Conservation (phyloP, 1,140 invertebrate species). For the Drosophila saltans region DNA sequence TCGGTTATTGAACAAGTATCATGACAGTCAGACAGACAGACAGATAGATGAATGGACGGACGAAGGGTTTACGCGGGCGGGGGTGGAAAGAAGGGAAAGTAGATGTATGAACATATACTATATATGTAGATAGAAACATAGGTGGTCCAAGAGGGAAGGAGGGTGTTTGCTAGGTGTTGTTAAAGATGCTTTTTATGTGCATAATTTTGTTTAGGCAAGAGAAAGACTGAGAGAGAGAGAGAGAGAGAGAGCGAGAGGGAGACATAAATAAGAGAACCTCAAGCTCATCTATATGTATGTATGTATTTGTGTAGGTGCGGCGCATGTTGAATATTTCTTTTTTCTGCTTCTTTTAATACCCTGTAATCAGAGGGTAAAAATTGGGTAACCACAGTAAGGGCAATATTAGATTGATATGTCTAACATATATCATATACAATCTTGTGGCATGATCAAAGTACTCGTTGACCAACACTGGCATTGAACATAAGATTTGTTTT, state of each 20-base stretch:
- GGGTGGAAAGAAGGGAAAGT: neutral
- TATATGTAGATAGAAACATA: neutral
- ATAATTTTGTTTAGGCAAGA: conserved; percentile 42
- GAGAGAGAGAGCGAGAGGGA: neutral
- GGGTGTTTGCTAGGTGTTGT: conserved; percentile 2
- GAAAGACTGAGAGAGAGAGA: neutral
- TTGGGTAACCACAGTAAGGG: neutral
- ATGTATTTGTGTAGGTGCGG: conserved; percentile 46
- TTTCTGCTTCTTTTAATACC: conserved; percentile 14
- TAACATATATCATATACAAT: too few species aligned
- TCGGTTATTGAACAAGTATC: conserved; percentile 73
- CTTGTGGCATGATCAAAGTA: too few species aligned
- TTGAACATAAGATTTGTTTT: too few species aligned
- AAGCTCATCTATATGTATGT: conserved; percentile 55
- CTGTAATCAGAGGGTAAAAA: neutral
- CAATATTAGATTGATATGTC: too few species aligned
- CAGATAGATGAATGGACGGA: too few species aligned
- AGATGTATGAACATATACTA: neutral
- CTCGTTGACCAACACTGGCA: too few species aligned
- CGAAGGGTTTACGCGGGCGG: too few species aligned
- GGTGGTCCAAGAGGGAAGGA: neutral
- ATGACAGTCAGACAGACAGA: neutral
- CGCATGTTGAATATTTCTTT: conserved; percentile 36
- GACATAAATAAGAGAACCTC: conserved; percentile 26
- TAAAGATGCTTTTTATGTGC: conserved; percentile 56